Base-by-base conservation (phyloP, 2,113 vertebrate species). In the Phainopepla nitens region DNA sequence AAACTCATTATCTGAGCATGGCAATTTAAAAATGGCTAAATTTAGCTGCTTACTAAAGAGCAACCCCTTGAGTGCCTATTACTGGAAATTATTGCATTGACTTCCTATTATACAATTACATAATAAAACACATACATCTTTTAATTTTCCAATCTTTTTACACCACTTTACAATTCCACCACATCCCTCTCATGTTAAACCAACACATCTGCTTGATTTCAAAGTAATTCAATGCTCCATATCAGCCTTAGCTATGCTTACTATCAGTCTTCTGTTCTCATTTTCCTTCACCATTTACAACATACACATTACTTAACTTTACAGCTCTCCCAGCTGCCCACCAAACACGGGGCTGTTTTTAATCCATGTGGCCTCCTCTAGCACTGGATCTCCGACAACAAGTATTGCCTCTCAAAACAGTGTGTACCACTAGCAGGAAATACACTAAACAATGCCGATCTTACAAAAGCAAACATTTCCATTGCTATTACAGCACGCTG, bases 21-120 rank as follows among this genome's bases (percentile, higher is more conserved):
- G 58, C 54, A 90, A 87, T 75, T 93, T 66, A 66, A 86, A 94
- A 93, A 90, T 82, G 21, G 79, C 76, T 94, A 94, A 90, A 95
- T 95, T 92, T 86, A 95, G 50, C 47, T 25, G 12, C 27, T 73
- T 78, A 71, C n/a, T 89, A 70, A 93, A 88, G 68, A 93, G 42
- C 82, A 86, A 88, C 15, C 29, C 68, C 72, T 90, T 70, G 42
- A 94, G 51, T 92, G 36, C 47, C 79, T 73, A 61, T 73, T 89
- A 90, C 54, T 62, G 21, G 36, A 81, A 81, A 92, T 86, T 73
- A 87, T 60, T 83, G 68, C 44, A 77, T 27, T 70, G 68, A 78
- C 60, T 89, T 81, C 68, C 77, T 75, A 42, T 73, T 61, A 78
- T 22, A 83, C 19, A 75, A 35, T 81, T 92, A 83, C 49, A 61